These are phyloP conservation scores for Danio aesculapii DNA, from an alignment of 2,797 vertebrate species.

Conservation along the genomic window DNA sequence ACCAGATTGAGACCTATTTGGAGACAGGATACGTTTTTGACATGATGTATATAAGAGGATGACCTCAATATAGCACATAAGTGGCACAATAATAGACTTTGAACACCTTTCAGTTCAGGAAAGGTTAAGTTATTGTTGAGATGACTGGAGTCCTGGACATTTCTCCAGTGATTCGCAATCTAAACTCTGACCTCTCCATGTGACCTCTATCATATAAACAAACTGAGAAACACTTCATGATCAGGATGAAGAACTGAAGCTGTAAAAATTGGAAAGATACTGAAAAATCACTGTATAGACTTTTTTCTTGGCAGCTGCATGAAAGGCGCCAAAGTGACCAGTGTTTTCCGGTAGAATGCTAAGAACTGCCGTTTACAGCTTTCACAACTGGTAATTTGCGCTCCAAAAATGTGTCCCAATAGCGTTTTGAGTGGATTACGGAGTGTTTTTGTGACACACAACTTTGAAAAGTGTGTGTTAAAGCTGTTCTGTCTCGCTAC, in stretches of 20 bases:
- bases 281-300: too few species aligned
- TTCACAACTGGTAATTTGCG: too few species aligned
- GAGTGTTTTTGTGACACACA: too few species aligned
- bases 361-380: too few species aligned
- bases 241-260: background rate
- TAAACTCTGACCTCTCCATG: constrained; percentile 7
- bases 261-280: background rate
- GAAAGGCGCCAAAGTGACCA: too few species aligned
- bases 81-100: background rate
- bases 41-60: background rate
- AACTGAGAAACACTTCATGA: constrained; percentile 15
- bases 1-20: constrained; percentile 91
- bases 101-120: background rate
- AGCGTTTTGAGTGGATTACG: too few species aligned
- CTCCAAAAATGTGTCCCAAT: too few species aligned
- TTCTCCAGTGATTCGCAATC: background rate
- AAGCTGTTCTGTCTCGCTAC: too few species aligned
- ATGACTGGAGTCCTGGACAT: constrained; percentile 7
- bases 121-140: background rate
- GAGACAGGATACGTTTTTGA: constrained; percentile 16
- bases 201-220: constrained; percentile 44
- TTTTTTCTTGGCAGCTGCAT: too few species aligned
- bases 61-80: background rate
- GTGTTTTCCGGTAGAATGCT: too few species aligned
- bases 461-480: too few species aligned